Conservation (phyloP, 92 coral and sea anemone species). For the Porites evermanni region DNA sequence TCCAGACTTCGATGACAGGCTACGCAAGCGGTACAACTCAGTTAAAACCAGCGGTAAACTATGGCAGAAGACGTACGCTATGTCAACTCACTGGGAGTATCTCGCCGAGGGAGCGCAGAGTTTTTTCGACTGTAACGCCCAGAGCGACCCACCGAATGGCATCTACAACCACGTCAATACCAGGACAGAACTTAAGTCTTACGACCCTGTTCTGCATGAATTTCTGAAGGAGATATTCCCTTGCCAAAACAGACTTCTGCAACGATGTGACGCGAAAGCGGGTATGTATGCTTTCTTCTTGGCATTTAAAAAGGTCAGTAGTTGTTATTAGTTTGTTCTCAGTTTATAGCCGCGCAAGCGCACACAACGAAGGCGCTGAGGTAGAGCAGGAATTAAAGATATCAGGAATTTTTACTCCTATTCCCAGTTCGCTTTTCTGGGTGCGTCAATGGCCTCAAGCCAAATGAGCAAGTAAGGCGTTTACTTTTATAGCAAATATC, state of each 20-base stretch:
- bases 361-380: too few relatives aligned
- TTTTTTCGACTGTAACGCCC: constrained; percentile 86
- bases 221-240: constrained; percentile 90
- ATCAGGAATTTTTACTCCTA: too few relatives aligned
- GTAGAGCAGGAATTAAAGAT: too few relatives aligned
- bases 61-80: constrained; percentile 93
- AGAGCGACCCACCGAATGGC: constrained; percentile 76
- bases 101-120: constrained; percentile 99
- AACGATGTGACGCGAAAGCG: constrained; percentile 84
- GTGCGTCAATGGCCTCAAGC: too few relatives aligned
- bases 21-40: constrained; percentile 76
- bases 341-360: too few relatives aligned
- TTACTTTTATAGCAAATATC: too few relatives aligned
- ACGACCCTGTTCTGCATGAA: constrained; percentile 80
- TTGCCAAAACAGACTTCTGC: constrained; percentile 78
- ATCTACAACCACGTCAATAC: constrained; percentile 92
- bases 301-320: too few relatives aligned
- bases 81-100: constrained; percentile 93
- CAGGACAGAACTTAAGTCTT: constrained; percentile 66
- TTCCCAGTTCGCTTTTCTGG: too few relatives aligned
- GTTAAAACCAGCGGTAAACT: constrained; percentile 62
- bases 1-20: constrained; percentile 77
- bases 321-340: background rate
- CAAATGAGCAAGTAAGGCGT: too few relatives aligned
- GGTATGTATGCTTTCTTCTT: constrained; percentile 47